Conservation (phyloP, 2,797 vertebrate species). For the Synanceia verrucosa region DNA sequence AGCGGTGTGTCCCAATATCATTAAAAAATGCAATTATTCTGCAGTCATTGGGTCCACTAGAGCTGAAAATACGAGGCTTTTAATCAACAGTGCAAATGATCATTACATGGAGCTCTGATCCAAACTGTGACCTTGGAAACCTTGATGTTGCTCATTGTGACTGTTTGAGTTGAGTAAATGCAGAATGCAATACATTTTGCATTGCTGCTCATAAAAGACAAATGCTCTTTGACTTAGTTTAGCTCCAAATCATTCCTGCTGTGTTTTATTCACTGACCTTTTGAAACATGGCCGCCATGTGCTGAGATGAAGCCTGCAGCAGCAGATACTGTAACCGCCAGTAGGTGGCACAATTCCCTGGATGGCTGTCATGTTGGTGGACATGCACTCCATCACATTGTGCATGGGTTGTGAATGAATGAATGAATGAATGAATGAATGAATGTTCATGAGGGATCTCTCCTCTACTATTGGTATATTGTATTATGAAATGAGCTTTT, state of each 20-base stretch:
- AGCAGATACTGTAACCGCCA: constrained; percentile 12
- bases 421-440: neutral
- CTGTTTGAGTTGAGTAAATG: neutral
- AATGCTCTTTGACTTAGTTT: neutral
- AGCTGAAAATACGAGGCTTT: no score
- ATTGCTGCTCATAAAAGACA: neutral
- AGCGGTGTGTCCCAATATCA: no score
- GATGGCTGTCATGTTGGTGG: neutral
- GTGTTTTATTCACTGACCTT: constrained; percentile 9
- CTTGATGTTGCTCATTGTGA: neutral
- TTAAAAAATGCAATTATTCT: no score
- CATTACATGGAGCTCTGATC: rapidly evolving
- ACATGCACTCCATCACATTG: neutral
- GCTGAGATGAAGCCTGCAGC: neutral
- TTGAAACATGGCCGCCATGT: constrained; percentile 22
- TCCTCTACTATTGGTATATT: neutral
- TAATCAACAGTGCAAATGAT: no score
- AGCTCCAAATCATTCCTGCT: neutral
- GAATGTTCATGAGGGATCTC: no score
- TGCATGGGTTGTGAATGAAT: neutral
- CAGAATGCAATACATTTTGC: rapidly evolving
- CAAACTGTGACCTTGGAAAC: constrained; percentile 24
- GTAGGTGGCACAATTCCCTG: constrained; percentile 40
- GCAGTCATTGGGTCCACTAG: no score
- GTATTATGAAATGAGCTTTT: neutral